Evolutionary conservation across 2,888 invertebrate species (phyloP).

Genomic region (Eurois occulta): DNA sequence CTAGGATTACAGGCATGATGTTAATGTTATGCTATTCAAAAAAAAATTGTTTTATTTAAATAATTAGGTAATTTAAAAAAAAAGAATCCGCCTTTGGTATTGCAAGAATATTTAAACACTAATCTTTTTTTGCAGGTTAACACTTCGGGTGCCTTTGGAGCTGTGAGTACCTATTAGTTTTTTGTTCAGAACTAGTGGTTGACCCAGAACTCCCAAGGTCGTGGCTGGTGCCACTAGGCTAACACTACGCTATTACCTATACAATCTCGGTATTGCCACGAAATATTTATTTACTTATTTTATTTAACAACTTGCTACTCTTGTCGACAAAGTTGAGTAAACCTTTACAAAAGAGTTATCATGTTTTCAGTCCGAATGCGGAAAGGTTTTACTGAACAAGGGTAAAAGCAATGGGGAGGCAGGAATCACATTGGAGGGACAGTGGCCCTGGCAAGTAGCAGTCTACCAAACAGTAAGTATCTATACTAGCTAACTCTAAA

Average conservation of each 20-base stretch:
- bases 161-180: background rate
- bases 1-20: background rate
- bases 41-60: too few species aligned
- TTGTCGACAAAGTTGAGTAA: too few species aligned
- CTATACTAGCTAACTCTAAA: background rate
- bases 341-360: background rate
- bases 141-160: conserved; percentile 3
- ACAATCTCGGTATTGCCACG: background rate
- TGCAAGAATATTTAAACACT: background rate
- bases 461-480: conserved; percentile 83
- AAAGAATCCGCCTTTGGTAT: background rate
- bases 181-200: background rate
- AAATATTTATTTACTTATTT: too few species aligned
- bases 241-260: background rate
- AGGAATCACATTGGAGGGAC: conserved; percentile 48
- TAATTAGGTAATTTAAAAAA: too few species aligned
- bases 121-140: background rate
- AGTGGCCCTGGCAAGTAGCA: conserved; percentile 92
- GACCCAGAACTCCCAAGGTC: background rate
- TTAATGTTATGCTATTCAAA: too few species aligned
- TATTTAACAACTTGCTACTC: too few species aligned
- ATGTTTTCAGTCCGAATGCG: conserved; percentile 52
- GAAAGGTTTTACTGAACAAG: conserved; percentile 37
- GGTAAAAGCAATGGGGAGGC: background rate
- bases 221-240: background rate